A percentile compares a stretch with the other conserved stretches of the same genome.
These are phyloP conservation scores for Pristionchus arcanus DNA, from an alignment of 2,888 invertebrate species.

Conservation along the genomic window DNA sequence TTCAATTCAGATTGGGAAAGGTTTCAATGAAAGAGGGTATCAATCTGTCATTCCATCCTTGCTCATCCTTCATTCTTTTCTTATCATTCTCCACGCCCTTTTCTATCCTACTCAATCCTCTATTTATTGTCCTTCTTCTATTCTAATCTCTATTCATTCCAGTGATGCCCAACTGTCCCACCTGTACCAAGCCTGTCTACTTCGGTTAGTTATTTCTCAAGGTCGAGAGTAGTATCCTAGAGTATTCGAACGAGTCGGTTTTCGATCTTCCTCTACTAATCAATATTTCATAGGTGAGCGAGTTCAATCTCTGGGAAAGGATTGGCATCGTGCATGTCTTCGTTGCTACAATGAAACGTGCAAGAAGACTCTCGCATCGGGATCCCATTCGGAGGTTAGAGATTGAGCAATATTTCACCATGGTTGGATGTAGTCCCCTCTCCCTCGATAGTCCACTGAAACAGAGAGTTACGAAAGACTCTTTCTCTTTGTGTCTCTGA, in stretches of 20 bases:
- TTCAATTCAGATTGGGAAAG: conserved; percentile 13
- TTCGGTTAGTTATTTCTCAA: conserved; percentile 55
- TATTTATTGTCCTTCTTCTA: background rate
- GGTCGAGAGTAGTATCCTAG: background rate
- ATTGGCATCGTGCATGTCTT: conserved; percentile 85
- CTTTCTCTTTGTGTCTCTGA: background rate
- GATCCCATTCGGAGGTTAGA: conserved; percentile 83
- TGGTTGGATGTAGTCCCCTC: background rate
- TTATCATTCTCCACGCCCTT: conserved; percentile 42
- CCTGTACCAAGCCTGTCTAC: conserved; percentile 59
- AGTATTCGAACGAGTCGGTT: background rate
- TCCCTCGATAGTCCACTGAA: background rate
- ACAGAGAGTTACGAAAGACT: background rate
- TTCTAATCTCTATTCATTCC: conserved; percentile 31
- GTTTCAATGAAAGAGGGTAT: background rate
- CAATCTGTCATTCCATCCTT: background rate
- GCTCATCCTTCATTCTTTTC: conserved; percentile 4
- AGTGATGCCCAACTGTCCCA: conserved; percentile 59
- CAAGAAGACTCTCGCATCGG: conserved; percentile 85
- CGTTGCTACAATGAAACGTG: conserved; percentile 84
- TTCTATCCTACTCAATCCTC: background rate
- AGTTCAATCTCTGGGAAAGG: conserved; percentile 85
- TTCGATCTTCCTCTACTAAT: conserved; percentile 44
- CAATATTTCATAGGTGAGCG: conserved; percentile 83
- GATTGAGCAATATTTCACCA: background rate